Base-by-base conservation (phyloP, 2,113 vertebrate genomes). In the Ailuropoda melanoleuca region DNA sequence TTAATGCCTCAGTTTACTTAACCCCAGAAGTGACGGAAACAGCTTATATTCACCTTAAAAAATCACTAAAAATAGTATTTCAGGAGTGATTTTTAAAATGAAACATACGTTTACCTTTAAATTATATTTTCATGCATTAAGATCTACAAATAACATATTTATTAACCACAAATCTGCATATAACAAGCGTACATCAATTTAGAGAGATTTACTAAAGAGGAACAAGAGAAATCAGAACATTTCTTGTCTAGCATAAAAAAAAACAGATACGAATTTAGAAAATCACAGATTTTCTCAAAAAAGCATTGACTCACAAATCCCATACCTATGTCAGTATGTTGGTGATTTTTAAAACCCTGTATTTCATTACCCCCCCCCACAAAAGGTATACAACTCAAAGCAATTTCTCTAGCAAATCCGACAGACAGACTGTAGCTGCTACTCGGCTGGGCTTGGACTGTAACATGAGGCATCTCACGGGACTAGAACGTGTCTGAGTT, bases 381-480 rank as follows among this genome's bases (percentile, higher is more conserved):
- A 19, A 4, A 6, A 9, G 55, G 17, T 37, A 56, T 56, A 37
- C 0, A 24, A 43, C 7, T 31, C 34, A 58, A 29, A 80, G 24
- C 12, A 43, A 14, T 43, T 66, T 83, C 72, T 80, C 39, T 34
- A 34, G 15, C 5, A 23, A 46, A 24, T 2, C 37, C 37, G 11
- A 5, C 31, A 14, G 23, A 29, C 18, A 78, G 60, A 37, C 3
- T 11, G 23, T 6, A 26, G 64, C 3, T 24, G 9, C 31, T 17
- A 1, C 9, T 60, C 37, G 6, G 10, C 48, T 4, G 0, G 34
- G 26, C 1, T 60, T 9, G 23, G 60, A 4, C 8, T 0, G 3
- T 29, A 1, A n/a, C 18, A 39, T 13, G 82, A 70, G 3, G 21
- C 6, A 3, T 0, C 37, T 23, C 34, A 19, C 4, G 8, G 19